Conservation (phyloP, 2,888 invertebrate genomes). For the Aphodius sticticus region DNA sequence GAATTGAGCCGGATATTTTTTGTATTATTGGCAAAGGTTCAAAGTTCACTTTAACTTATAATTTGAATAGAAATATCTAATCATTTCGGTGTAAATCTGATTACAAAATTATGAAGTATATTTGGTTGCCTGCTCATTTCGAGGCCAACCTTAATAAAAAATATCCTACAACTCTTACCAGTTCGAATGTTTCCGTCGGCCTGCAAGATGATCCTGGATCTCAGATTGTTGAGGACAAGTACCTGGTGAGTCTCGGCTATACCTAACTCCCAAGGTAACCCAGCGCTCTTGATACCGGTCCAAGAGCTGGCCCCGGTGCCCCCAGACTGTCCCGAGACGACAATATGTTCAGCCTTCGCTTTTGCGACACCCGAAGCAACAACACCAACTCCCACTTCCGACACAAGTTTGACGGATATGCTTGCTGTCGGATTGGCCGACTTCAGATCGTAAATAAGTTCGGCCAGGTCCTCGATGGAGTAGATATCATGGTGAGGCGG, state of each 20-base stretch:
- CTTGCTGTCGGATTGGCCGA: constrained; percentile 95
- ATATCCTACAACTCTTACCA: constrained; percentile 59
- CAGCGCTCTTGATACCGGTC: constrained; percentile 99
- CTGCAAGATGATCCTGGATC: constrained; percentile 93
- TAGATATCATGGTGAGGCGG: constrained; percentile 99
- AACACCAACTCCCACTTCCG: constrained; percentile 98
- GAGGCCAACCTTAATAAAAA: too few relatives aligned
- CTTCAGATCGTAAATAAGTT: constrained; percentile 97
- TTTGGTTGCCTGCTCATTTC: too few relatives aligned
- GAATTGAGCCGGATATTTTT: too few relatives aligned
- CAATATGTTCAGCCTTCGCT: constrained; percentile 98
- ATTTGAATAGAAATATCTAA: too few relatives aligned
- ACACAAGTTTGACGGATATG: constrained; percentile 97
- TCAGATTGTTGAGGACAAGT: constrained; percentile 89
- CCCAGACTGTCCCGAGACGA: constrained; percentile 98
- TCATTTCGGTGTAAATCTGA: too few relatives aligned
- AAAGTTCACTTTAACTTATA: too few relatives aligned
- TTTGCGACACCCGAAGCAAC: constrained; percentile 99
- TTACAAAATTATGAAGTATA: too few relatives aligned
- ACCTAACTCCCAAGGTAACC: constrained; percentile 98
- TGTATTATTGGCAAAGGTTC: too few relatives aligned
- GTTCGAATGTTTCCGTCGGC: constrained; percentile 96
- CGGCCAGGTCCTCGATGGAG: constrained; percentile 98
- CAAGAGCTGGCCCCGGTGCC: constrained; percentile 99
- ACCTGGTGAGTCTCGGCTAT: constrained; percentile 99